Percentiles rank a stretch among this genome's conserved stretches.
These are phyloP conservation scores for Myotis davidii DNA, from an alignment of 2,113 vertebrate genomes.

Conservation along the genomic window DNA sequence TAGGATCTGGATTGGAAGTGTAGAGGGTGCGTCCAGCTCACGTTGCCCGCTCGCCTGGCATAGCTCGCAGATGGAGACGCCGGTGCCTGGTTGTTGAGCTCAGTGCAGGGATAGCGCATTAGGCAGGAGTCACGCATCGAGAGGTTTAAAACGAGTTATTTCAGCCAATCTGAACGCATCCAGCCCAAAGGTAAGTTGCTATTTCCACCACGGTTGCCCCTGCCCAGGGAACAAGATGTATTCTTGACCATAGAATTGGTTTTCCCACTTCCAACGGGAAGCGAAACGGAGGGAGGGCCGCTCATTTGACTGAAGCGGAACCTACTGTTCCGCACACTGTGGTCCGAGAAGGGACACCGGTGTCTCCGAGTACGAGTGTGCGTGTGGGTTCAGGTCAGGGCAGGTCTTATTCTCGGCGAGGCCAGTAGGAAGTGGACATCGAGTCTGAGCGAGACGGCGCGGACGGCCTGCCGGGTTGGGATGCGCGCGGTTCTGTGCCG, in stretches of 20 bases:
- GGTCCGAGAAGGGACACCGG: slow-evolving; percentile 67
- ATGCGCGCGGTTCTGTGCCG: slow-evolving; percentile 87
- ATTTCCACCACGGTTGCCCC: slow-evolving; percentile 61
- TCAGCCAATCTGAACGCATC: slow-evolving; percentile 68
- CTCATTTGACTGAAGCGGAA: slow-evolving; percentile 62
- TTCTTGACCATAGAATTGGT: slow-evolving; percentile 56
- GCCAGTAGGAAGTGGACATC: slow-evolving; percentile 75
- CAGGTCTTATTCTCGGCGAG: slow-evolving; percentile 59
- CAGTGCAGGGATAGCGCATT: slow-evolving; percentile 67
- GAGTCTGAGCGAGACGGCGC: slow-evolving; percentile 78
- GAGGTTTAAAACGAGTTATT: slow-evolving; percentile 68
- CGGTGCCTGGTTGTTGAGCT: slow-evolving; percentile 69
- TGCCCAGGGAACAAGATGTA: slow-evolving; percentile 61
- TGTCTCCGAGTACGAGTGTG: slow-evolving; percentile 37
- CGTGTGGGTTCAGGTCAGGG: slow-evolving; percentile 76
- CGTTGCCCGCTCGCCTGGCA: slow-evolving; percentile 72
- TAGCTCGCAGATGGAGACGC: slow-evolving; percentile 73
- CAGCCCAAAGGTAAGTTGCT: slow-evolving; percentile 76
- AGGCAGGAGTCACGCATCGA: slow-evolving; percentile 58
- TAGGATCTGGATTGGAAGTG: slow-evolving; percentile 72
- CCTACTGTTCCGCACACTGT: slow-evolving; percentile 13
- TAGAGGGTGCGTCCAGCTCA: slow-evolving; percentile 69
- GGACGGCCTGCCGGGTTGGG: slow-evolving; percentile 83
- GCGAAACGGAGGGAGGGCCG: slow-evolving; percentile 41
- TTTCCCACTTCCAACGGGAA: slow-evolving; percentile 62